Conservation (phyloP, 2,797 vertebrate species). For the Arctocebus calabarensis region DNA sequence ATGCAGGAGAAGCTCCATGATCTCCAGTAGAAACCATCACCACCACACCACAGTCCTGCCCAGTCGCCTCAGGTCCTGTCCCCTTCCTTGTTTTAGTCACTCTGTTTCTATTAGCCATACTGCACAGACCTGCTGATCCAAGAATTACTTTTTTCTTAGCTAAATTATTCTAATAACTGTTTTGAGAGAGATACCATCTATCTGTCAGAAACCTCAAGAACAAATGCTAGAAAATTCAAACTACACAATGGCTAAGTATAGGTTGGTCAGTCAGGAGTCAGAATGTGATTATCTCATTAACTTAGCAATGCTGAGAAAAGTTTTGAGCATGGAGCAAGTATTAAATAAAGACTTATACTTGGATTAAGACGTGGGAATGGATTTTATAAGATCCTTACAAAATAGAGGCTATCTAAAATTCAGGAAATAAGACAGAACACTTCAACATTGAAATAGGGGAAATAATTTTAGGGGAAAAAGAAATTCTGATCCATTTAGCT, state of each 20-base stretch:
- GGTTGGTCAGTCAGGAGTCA: no score
- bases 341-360: no score
- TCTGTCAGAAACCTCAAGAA: not conserved
- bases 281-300: not conserved
- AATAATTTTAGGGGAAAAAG: not conserved
- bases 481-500: not conserved
- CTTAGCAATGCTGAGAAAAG: not conserved
- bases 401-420: not conserved
- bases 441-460: not conserved
- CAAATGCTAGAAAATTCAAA: no score
- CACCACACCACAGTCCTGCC: rapidly evolving
- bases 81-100: not conserved
- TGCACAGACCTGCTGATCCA: not conserved
- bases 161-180: not conserved
- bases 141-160: not conserved
- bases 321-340: no score
- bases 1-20: no score
- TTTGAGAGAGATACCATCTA: not conserved
- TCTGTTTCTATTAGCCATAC: not conserved
- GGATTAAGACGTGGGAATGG: not conserved
- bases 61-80: not conserved
- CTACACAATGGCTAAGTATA: no score
- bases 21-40: not conserved
- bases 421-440: not conserved
- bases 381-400: not conserved